Conservation (phyloP, 2,113 vertebrate species). For the Phrynosoma platyrhinos region DNA sequence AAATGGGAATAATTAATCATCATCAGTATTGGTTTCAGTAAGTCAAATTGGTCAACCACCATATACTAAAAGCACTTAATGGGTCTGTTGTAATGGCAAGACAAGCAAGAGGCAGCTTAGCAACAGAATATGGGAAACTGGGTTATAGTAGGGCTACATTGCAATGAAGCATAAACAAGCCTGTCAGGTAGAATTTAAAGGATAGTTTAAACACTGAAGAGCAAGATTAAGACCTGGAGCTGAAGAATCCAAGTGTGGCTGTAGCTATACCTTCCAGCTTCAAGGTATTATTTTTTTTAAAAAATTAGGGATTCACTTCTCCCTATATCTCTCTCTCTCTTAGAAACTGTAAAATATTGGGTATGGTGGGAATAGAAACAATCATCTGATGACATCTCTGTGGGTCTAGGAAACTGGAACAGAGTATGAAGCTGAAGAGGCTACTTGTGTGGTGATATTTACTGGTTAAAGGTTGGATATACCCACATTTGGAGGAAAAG, state of each 20-base stretch:
- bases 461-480: not conserved
- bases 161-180: not conserved
- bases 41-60: not conserved
- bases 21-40: not conserved
- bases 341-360: not conserved
- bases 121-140: not conserved
- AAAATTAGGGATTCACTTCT: not conserved
- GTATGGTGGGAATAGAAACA: not conserved
- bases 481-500: not conserved
- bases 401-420: not conserved
- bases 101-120: not conserved
- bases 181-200: conserved; percentile 4
- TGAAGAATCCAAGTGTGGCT: not conserved
- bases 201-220: not conserved
- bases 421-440: not conserved
- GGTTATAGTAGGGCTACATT: not conserved
- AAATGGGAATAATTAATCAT: not conserved
- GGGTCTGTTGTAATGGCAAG: not conserved
- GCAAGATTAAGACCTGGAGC: not conserved
- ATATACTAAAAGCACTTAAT: not conserved
- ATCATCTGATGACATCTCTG: not conserved
- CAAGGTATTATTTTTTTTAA: too few relatives aligned
- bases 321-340: too few relatives aligned
- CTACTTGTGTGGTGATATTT: too few relatives aligned
- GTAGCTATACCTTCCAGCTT: not conserved